Conservation (phyloP, 92 coral and sea anemone species). For the Virgularia gustaviana region DNA sequence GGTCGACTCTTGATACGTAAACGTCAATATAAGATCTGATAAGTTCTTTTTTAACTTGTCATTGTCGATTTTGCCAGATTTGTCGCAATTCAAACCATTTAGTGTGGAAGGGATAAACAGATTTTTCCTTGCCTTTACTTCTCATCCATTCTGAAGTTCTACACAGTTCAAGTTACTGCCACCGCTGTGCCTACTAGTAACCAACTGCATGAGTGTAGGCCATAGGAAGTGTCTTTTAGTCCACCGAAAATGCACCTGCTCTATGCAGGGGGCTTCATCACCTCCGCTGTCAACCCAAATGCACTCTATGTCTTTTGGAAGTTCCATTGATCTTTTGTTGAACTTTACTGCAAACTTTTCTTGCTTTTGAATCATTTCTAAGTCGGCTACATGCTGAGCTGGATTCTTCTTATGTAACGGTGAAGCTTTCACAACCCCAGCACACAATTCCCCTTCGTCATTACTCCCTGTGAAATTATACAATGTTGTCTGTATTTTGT, state of each 20-base stretch:
- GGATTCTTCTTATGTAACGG: conserved; percentile 23
- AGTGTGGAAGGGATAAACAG: conserved; percentile 37
- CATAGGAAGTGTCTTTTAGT: conserved; percentile 20
- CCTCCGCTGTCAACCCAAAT: conserved; percentile 19
- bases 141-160: conserved; percentile 46
- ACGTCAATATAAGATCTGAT: conserved; percentile 39
- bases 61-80: conserved; percentile 44
- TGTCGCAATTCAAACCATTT: conserved; percentile 42
- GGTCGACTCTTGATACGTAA: conserved; percentile 9
- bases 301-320: conserved; percentile 34
- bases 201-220: conserved; percentile 21
- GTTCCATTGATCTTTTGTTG: background rate
- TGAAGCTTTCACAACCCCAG: conserved; percentile 37
- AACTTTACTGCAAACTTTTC: conserved; percentile 11
- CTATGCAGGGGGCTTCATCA: conserved; percentile 34
- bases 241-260: conserved; percentile 46
- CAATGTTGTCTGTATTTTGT: conserved; percentile 37
- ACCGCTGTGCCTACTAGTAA: conserved; percentile 42
- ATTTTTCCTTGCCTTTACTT: conserved; percentile 16
- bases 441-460: conserved; percentile 27
- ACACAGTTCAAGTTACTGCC: conserved; percentile 40
- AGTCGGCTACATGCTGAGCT: conserved; percentile 36
- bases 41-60: conserved; percentile 34
- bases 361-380: conserved; percentile 16
- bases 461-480: conserved; percentile 26